Base-by-base conservation (phyloP, 2,888 invertebrate genomes). In the Augiades crinisus region DNA sequence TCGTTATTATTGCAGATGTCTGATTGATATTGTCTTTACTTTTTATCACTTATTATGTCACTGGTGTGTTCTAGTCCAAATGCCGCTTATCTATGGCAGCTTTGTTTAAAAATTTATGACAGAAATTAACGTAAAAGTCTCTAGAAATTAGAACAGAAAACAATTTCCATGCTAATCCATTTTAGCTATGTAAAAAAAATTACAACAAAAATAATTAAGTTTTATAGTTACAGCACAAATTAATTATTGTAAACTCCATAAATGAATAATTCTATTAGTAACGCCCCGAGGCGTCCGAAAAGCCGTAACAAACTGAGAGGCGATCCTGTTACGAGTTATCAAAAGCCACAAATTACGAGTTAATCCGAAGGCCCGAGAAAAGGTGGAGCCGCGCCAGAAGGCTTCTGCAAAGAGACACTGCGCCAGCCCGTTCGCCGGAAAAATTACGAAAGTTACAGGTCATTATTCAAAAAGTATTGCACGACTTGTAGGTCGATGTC, bases 331-430 rank as follows among this genome's bases (percentile, higher is more conserved):
- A 62, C 61, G 60, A 67, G 61, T 63, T 65, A 66, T 67, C 62
- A 69, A 68, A 67, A 65, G 62, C 57, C 60, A 60, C 62, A 66
- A 69, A 67, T 73, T 68, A 62, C 67, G 63, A 67, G 60, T 70
- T 68, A 62, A 65, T 63, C 61, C 54, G 33, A 58, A 57, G 47
- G 34, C 44, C 30, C 40, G 56, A 41, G 44, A 38, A 14, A 38
- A 38, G 51, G 27, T 46, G 37, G 41, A 38, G 31, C 3, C 3
- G 3, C 3, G 50, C 17, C 34, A 33, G 14, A 7, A 27, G 37
- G n/a, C n/a, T n/a, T n/a, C n/a, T n/a, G n/a, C n/a, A n/a, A 37
- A 38, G 36, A 54, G 58, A 37, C 45, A 31, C 30, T 36, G 33
- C 47, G 44, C 54, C 43, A 57, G 57, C 30, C 37, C 40, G 44